Conservation (phyloP, 35 echinoderm and acorn worm genomes). For the Ophiothrix spiculata region DNA sequence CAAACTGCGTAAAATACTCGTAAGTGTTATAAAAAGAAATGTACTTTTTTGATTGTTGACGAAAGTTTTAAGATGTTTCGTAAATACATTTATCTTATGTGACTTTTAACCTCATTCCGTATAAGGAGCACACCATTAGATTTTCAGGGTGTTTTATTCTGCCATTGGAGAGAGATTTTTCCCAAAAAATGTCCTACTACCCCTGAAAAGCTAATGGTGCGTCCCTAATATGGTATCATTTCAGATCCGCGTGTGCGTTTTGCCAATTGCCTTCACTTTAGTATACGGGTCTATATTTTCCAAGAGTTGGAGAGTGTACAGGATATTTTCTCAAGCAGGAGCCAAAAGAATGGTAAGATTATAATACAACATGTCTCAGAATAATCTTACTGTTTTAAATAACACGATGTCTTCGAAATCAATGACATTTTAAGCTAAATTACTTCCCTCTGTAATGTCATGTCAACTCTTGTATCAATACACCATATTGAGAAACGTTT, state of each 20-base stretch:
- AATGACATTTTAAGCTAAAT: too few relatives aligned
- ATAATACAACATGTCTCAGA: neutral
- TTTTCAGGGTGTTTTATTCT: neutral
- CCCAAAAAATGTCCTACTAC: neutral
- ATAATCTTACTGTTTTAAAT: neutral
- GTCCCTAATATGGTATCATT: neutral
- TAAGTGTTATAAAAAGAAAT: too few relatives aligned
- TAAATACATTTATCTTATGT: neutral
- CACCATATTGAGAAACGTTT: too few relatives aligned
- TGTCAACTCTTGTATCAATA: too few relatives aligned
- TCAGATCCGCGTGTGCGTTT: conserved; percentile 47
- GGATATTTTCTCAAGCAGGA: conserved; percentile 57
- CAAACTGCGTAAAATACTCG: too few relatives aligned
- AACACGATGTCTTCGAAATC: neutral
- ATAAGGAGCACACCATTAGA: neutral
- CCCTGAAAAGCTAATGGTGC: neutral
- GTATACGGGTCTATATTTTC: conserved; percentile 72
- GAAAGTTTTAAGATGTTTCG: neutral
- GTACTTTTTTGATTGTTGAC: neutral
- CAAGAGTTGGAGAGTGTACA: conserved; percentile 80
- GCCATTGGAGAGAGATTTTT: neutral
- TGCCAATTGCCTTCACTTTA: conserved; percentile 61
- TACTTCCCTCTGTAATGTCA: too few relatives aligned
- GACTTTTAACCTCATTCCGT: neutral
- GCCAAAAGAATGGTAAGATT: conserved; percentile 52